phyloP scores from a whole-genome alignment of 2,888 invertebrate genomes.

The Apamea anceps region DNA sequence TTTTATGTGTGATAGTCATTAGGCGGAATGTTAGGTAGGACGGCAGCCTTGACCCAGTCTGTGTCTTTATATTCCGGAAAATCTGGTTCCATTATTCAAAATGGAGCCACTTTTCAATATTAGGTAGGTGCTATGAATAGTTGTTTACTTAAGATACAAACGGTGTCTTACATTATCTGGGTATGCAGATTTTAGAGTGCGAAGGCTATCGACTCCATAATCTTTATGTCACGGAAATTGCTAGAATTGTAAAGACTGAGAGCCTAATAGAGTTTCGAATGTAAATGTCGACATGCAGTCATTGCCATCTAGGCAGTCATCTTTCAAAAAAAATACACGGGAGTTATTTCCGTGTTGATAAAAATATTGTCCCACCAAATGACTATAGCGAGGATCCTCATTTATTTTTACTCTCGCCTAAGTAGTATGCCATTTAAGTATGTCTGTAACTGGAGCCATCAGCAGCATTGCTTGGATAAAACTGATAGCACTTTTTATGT shows the following conservation, averaged over 20 bases:
- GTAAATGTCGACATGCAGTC: slow-evolving; percentile 41
- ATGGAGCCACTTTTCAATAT: slow-evolving; percentile 60
- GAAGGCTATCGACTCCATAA: slow-evolving; percentile 62
- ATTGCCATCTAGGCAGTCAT: not conserved
- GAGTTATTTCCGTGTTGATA: slow-evolving; percentile 5
- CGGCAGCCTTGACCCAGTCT: slow-evolving; percentile 65
- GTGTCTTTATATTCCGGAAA: slow-evolving; percentile 51
- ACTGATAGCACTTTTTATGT: slow-evolving; percentile 24
- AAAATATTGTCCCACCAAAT: slow-evolving; percentile 37
- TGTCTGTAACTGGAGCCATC: slow-evolving; percentile 1
- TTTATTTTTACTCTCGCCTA: not conserved
- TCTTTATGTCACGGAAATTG: slow-evolving; percentile 52
- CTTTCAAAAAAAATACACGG: slow-evolving; percentile 2
- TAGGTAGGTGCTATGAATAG: slow-evolving; percentile 55
- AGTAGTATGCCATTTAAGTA: slow-evolving; percentile 1
- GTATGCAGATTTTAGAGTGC: slow-evolving; percentile 55
- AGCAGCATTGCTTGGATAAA: slow-evolving; percentile 10
- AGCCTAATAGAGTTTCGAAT: slow-evolving; percentile 45
- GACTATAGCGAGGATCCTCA: not conserved
- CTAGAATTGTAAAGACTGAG: slow-evolving; percentile 45
- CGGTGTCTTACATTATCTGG: slow-evolving; percentile 46
- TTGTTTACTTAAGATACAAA: slow-evolving; percentile 54
- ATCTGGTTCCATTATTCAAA: slow-evolving; percentile 62
- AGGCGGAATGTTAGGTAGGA: slow-evolving; percentile 57
- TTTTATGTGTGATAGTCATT: slow-evolving; percentile 47